Evolutionary conservation across 2,113 vertebrate species (phyloP).

Genomic region (Deroptyus accipitrinus): DNA sequence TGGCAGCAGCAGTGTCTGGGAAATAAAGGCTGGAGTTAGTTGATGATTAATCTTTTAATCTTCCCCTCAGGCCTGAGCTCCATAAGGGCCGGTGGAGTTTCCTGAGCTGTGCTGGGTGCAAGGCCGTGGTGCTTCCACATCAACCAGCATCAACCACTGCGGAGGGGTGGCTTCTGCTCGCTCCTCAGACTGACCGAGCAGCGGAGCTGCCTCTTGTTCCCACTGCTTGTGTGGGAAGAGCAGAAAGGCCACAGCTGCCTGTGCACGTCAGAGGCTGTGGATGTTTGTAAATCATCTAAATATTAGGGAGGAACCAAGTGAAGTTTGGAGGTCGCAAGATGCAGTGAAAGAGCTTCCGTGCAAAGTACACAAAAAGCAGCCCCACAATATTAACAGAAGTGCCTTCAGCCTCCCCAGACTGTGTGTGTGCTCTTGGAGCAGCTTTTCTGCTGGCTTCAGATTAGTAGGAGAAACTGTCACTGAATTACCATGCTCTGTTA

Average conservation of each 20-base stretch:
- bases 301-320: background rate
- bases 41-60: background rate
- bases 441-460: background rate
- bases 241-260: background rate
- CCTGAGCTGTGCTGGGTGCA: fast-evolving
- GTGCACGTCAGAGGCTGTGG: fast-evolving
- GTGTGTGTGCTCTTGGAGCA: background rate
- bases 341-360: background rate
- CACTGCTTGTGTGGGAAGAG: fast-evolving
- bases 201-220: background rate
- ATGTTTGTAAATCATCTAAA: background rate
- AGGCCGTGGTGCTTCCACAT: background rate
- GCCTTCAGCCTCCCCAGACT: background rate
- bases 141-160: background rate
- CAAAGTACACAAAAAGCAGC: background rate
- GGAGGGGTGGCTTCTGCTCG: background rate
- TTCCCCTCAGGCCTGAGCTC: background rate
- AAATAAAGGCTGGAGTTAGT: background rate
- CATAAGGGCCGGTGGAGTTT: background rate
- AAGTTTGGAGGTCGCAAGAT: background rate
- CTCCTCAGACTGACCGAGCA: fast-evolving
- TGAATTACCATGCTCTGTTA: background rate
- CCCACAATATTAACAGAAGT: background rate
- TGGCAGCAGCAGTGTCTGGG: background rate
- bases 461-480: background rate